Conservation (phyloP, 2,888 invertebrate genomes). For the Tineola bisselliella region DNA sequence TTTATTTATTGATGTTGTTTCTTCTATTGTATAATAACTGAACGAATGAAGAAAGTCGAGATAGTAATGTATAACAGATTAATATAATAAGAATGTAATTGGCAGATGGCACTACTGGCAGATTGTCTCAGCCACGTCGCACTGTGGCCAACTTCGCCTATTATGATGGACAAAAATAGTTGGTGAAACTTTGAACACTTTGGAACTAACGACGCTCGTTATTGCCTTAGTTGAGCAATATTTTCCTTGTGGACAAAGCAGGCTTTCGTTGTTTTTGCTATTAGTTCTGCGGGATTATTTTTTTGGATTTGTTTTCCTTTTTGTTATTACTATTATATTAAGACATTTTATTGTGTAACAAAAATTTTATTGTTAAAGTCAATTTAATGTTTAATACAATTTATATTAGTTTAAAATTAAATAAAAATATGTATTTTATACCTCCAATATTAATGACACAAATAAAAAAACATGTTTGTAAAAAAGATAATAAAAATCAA, state of each 20-base stretch:
- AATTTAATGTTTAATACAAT: too few relatives aligned
- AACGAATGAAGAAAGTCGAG: too few relatives aligned
- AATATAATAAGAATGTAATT: neutral
- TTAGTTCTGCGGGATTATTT: conserved; percentile 1
- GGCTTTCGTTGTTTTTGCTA: conserved; percentile 7
- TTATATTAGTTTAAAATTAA: too few relatives aligned
- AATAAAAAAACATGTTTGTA: too few relatives aligned
- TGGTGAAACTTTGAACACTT: conserved; percentile 41
- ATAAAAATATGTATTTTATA: too few relatives aligned
- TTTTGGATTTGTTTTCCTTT: neutral
- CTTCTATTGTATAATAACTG: neutral
- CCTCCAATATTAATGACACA: too few relatives aligned
- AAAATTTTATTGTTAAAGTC: neutral
- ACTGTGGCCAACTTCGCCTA: conserved; percentile 42
- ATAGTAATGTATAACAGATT: too few relatives aligned
- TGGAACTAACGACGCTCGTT: conserved; percentile 52
- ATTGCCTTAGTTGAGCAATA: conserved; percentile 63
- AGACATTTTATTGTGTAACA: neutral
- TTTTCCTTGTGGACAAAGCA: conserved; percentile 47
- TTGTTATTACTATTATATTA: neutral
- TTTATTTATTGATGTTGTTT: neutral
- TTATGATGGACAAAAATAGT: conserved; percentile 64
- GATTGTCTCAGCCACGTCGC: conserved; percentile 3
- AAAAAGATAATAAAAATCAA: too few relatives aligned
- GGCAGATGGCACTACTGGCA: neutral